These are phyloP conservation scores for Enteromius radiatus DNA, from an alignment of 2,797 vertebrate genomes.

Conservation along the genomic window DNA sequence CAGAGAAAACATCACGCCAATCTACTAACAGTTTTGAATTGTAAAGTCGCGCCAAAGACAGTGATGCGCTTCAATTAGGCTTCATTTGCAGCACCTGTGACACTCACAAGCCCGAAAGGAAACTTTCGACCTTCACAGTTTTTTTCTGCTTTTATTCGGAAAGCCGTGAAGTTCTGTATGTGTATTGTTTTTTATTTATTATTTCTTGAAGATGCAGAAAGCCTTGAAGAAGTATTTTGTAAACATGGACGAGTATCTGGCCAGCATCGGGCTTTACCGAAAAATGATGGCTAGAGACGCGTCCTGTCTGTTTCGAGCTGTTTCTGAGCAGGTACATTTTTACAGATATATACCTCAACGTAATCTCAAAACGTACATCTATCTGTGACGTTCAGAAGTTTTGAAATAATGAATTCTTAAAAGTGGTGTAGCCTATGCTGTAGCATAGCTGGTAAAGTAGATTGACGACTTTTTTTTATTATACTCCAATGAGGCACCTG, in stretches of 20 bases:
- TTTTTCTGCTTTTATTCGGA: slow-evolving; percentile 44
- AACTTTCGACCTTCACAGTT: slow-evolving; percentile 54
- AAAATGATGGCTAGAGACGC: slow-evolving; percentile 95
- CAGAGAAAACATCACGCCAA: not conserved
- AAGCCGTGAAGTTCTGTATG: slow-evolving; percentile 54
- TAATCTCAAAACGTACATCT: not conserved
- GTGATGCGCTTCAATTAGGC: slow-evolving; percentile 53
- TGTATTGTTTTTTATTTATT: slow-evolving; percentile 51
- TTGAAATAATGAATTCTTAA: not conserved
- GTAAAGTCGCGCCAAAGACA: slow-evolving; percentile 3
- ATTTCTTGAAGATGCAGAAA: slow-evolving; percentile 84
- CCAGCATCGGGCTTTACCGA: slow-evolving; percentile 88
- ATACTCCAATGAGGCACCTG: not conserved
- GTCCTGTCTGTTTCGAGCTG: slow-evolving; percentile 91
- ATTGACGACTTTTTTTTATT: not conserved
- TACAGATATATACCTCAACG: not conserved
- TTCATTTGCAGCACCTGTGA: slow-evolving; percentile 60
- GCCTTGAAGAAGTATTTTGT: slow-evolving; percentile 90
- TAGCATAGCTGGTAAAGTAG: not conserved
- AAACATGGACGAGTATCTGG: slow-evolving; percentile 95
- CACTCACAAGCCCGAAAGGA: slow-evolving; percentile 44
- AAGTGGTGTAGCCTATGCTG: too few species aligned
- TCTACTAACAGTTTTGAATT: not conserved
- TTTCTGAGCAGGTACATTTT: slow-evolving; percentile 91
- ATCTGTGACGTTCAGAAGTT: not conserved